These are phyloP conservation scores for Cheiracanthium punctorium DNA, from an alignment of 2,888 invertebrate species.

Conservation along the genomic window DNA sequence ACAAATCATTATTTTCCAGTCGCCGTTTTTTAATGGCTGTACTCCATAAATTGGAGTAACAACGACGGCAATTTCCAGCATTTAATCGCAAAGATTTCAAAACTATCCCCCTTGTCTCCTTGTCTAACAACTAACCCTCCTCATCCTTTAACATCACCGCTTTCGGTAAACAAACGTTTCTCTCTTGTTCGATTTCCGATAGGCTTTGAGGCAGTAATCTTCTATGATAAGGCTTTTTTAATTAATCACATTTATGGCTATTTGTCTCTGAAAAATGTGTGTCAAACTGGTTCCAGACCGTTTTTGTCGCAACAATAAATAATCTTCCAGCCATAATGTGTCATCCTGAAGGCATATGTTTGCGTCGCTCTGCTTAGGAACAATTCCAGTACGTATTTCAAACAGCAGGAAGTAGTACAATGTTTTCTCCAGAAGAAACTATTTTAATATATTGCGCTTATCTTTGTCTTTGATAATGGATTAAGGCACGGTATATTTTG, in stretches of 20 bases:
- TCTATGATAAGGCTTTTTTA: slow-evolving; percentile 21
- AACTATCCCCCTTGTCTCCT: background rate
- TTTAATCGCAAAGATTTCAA: background rate
- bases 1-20: too few relatives aligned
- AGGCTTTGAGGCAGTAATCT: slow-evolving; percentile 15
- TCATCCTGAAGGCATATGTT: background rate
- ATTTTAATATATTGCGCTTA: background rate
- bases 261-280: slow-evolving; percentile 44
- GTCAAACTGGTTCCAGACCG: slow-evolving; percentile 33
- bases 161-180: background rate
- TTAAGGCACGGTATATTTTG: background rate
- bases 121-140: background rate
- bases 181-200: slow-evolving; percentile 34
- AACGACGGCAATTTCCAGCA: background rate
- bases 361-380: background rate
- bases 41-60: too few relatives aligned
- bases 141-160: background rate
- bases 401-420: background rate
- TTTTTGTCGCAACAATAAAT: slow-evolving; percentile 54
- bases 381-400: background rate
- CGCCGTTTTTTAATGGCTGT: too few relatives aligned
- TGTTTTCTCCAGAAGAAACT: background rate
- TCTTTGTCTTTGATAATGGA: background rate
- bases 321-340: background rate
- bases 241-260: slow-evolving; percentile 47